Evolutionary conservation across 2,797 vertebrate genomes (phyloP), one percentile per base, ranked within the genome.

Genomic region (Acipenser transmontanus): DNA sequence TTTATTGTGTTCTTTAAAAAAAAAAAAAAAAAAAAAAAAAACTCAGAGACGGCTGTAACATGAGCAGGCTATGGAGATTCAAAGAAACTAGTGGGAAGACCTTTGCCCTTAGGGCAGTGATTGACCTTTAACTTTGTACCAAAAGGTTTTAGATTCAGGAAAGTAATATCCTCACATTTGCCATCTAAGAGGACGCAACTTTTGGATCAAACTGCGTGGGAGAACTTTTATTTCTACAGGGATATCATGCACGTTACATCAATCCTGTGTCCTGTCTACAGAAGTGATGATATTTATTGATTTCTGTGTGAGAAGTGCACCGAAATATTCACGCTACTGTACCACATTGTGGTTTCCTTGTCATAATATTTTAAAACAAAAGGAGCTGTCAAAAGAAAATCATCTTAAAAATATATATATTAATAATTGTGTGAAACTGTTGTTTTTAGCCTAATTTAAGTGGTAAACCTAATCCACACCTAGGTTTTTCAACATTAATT

Each of bases 241-340:
- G 34, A 34, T 34, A 34, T 34, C 34, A 34, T 34, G 34, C 34
- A 34, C 34, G 4, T 34, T 34, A 34, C 34, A 34, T 34, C 34
- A 34, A 34, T 34, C 34, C 34, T 34, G 34, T 34, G 34, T 3
- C 34, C 34, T 34, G 34, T 34, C 34, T 34, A 34, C 34, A 34
- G 34, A 34, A 34, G 1, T 34, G 34, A 34, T 34, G 34, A 34
- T 4, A 34, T 64, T 64, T 72, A 69, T 66, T 66, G 61, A 70
- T 75, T 67, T 69, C 56, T 62, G 56, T 71, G 63, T 34, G 64
- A 62, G 6, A 54, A 51, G 66, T 8, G 50, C 59, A 65, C 49
- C 47, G 62, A 88, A 86, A 84, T 78, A 85, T 80, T 72, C 74
- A 81, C 83, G 85, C 85, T 80, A 78, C 66, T 75, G 74, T 87